Evolutionary conservation across 1,140 invertebrate genomes (phyloP), one percentile per base, ranked within the genome.

Genomic region (Trachelipus rathkii): DNA sequence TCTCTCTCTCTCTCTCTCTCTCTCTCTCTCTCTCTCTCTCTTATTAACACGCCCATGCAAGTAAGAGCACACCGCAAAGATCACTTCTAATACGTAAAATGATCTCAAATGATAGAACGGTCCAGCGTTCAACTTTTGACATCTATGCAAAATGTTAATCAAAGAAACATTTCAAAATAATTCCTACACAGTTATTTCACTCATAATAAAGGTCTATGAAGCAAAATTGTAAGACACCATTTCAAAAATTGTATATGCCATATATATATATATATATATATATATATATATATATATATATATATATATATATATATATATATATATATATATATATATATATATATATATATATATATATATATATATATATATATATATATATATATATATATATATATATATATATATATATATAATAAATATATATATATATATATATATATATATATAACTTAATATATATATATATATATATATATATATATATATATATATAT

Each of bases 281-380:
- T 10, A 69, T 19, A 70, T 13, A 70, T 33, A 70, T 70, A 33
- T 70, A 70, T 33, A 70, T 33, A 70, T 23, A n/a, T 70, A 70
- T 33, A 70, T 33, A 70, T 23, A 70, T 70, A 70, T 70, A 70
- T 60, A 60, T 60, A 60, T 60, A 60, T 60, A 60, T 60, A 60
- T 19, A 13, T 13, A 19, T 60, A 19, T 60, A 60, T 60, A 60
- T 60, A 60, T 60, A 50, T 21, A 60, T 21, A 60, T 60, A 60
- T 60, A 60, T 60, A 60, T 21, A 60, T n/a, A 60, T 60, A 60
- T 21, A 60, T 21, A 60, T 21, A 60, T 60, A n/a, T 21, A 60
- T 21, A 60, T n/a, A 60, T 21, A 60, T 21, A 60, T 21, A 60
- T 21, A 60, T 21, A 60, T 21, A 21, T 21, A 60, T 60, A 60